Conservation (phyloP, 2,888 invertebrate species). For the Stegophylla sp. region DNA sequence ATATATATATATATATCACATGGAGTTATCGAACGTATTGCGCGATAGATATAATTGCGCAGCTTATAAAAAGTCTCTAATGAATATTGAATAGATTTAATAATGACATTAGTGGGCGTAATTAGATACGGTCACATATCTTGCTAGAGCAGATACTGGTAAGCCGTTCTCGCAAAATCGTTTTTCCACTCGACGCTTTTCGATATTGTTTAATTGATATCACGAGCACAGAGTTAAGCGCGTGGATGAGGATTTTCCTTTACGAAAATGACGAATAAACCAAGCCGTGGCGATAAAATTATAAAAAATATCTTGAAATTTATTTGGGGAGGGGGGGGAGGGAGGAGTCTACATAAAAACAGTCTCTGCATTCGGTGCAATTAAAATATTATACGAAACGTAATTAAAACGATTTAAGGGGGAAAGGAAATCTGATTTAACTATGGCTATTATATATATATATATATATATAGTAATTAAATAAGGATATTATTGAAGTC, state of each 20-base stretch:
- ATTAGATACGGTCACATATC: background rate
- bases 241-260: too few relatives aligned
- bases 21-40: background rate
- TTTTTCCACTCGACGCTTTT: background rate
- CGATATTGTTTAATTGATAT: too few relatives aligned
- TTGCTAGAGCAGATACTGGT: background rate
- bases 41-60: background rate
- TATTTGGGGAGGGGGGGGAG: too few relatives aligned
- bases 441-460: too few relatives aligned
- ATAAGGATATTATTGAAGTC: background rate
- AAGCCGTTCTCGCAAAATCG: background rate
- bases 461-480: too few relatives aligned
- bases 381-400: too few relatives aligned
- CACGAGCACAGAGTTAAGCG: too few relatives aligned
- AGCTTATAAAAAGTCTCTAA: conserved; percentile 1
- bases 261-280: too few relatives aligned
- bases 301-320: too few relatives aligned
- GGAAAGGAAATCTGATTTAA: background rate
- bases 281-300: too few relatives aligned
- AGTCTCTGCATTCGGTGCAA: background rate
- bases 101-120: background rate
- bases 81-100: conserved; percentile 24
- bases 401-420: conserved; percentile 24
- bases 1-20: background rate
- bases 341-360: too few relatives aligned